Evolutionary conservation across 2,797 vertebrate genomes (phyloP), one percentile per base, ranked within the genome.

Genomic region (Gymnothorax reevesii): DNA sequence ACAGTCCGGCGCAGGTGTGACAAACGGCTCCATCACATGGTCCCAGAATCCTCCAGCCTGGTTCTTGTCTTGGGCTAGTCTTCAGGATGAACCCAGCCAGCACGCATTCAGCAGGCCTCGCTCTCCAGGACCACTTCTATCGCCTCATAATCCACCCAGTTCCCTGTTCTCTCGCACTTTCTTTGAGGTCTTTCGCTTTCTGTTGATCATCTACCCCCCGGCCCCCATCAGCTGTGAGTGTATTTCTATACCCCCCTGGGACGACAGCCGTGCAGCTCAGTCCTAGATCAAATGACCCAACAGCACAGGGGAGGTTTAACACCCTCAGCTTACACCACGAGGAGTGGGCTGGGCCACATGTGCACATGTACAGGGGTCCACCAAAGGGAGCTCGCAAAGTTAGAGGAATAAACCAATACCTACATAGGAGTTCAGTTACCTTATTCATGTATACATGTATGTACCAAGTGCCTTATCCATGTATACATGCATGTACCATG

Each of bases 221-320:
- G 12, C 13, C 12, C 71, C 33, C 71, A 4, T 49, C 17, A 10
- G 33, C 12, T 33, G 33, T 42, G 71, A 13, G 64, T 7, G 62
- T 27, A 12, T 84, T 55, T 12, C 10, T 55, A n/a, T 12, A 17
- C 42, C 27, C 85, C 71, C n/a, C 73, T 10, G 73, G 73, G 75
- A 86, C 75, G 75, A 60, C 73, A 86, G 85, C 59, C 75, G 33
- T 15, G 9, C 27, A 55, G 55, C 69, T 55, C 55, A 59, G 69
- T 57, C 86, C 66, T 42, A 10, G 82, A 87, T 87, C 77, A 83
- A 73, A 83, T 87, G 73, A 87, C 85, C 42, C 2, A 7, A 8
- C 25, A 13, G 62, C 49, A 10, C 52, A 12, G 17, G 4, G 82
- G 7, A 57, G n/a, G 25, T 55, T 57, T 77, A n/a, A 59, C 17